phyloP scores from a whole-genome alignment of 2,113 vertebrate species.

The Athene noctua region DNA sequence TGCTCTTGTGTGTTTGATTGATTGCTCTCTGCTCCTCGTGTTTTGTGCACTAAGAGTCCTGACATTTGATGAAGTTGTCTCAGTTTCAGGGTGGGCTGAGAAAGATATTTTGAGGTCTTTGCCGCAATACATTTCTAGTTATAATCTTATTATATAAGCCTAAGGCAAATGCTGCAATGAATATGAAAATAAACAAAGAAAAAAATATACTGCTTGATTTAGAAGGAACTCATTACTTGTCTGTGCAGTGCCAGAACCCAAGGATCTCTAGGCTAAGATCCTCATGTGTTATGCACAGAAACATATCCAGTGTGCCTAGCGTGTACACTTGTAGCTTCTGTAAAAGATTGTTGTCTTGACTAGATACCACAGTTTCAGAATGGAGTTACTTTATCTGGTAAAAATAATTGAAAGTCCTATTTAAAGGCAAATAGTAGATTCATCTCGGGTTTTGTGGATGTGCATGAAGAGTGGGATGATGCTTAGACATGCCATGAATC shows the following conservation, averaged over 20 bases:
- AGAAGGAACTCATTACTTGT: background rate
- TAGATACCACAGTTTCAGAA: background rate
- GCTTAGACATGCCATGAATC: background rate
- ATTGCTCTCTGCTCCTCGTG: background rate
- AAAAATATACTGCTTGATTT: background rate
- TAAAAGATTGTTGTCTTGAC: background rate
- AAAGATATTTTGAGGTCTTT: background rate
- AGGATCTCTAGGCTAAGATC: background rate
- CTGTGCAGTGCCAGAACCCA: background rate
- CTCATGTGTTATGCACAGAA: background rate
- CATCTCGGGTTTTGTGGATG: background rate
- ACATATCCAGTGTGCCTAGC: background rate
- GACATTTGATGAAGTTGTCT: background rate
- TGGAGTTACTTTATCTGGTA: background rate
- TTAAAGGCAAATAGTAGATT: background rate
- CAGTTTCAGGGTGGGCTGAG: background rate
- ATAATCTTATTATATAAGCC: background rate
- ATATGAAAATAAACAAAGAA: constrained; percentile 1
- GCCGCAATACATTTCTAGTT: background rate
- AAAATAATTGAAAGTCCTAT: background rate
- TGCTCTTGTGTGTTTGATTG: background rate
- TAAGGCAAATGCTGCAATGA: background rate
- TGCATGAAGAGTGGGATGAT: background rate
- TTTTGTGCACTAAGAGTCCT: background rate
- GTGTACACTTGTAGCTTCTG: background rate